Evolutionary conservation across 2,888 invertebrate genomes (phyloP).

Genomic region (Piscicola geometra): DNA sequence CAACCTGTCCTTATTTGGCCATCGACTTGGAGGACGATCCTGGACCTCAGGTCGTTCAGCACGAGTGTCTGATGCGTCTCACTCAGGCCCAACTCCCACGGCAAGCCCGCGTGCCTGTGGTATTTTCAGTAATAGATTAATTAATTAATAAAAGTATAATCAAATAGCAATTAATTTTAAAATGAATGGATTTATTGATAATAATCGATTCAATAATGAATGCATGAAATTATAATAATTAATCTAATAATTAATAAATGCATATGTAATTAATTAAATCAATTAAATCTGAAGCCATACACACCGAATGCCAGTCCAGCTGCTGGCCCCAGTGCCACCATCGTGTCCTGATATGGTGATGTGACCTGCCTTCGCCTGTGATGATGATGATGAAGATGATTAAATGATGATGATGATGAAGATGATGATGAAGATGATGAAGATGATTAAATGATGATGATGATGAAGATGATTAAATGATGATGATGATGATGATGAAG

Average conservation of each 20-base stretch:
- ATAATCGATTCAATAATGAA: too few species aligned
- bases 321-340: conserved; percentile 96
- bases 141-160: too few species aligned
- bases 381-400: not conserved
- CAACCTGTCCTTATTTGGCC: conserved; percentile 76
- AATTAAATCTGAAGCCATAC: not conserved
- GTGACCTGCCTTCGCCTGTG: conserved; percentile 90
- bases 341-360: conserved; percentile 98
- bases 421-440: not conserved
- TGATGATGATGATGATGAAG: too few species aligned
- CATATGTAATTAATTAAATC: not conserved
- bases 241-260: too few species aligned
- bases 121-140: not conserved
- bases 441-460: too few species aligned
- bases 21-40: conserved; percentile 84
- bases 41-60: conserved; percentile 82
- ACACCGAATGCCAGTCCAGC: conserved; percentile 85
- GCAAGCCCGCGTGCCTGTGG: conserved; percentile 82
- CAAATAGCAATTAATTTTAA: too few species aligned
- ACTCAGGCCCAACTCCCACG: conserved; percentile 96
- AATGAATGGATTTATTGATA: too few species aligned
- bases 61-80: conserved; percentile 96
- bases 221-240: too few species aligned
- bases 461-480: too few species aligned
- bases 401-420: too few species aligned